Evolutionary conservation across 2,888 invertebrate species (phyloP), one percentile per base, ranked within the genome.

Genomic region (Byasa hedistus): DNA sequence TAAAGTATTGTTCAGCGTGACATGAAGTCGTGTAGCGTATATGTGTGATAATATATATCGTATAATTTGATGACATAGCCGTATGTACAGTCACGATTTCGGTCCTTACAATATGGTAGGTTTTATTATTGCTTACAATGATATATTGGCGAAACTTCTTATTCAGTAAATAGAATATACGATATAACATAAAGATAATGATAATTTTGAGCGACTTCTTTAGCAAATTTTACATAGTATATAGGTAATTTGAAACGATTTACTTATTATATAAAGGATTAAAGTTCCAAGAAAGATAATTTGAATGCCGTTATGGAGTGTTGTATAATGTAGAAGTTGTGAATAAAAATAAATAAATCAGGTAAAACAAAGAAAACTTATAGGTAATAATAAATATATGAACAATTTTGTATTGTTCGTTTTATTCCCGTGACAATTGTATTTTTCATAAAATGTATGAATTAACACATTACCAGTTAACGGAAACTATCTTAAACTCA

Each of bases 81-180:
- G 55, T 63, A 66, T 66, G 55, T 66, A 66, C 66, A 66, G 61
- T 68, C 48, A 54, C 39, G 54, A 57, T 64, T 65, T 63, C 58
- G 61, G 66, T 64, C 56, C 71, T 71, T 73, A 74, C 44, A 60
- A 65, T 69, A 72, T 68, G 69, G 69, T 69, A 69, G 59, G 55
- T 70, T 80, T 82, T 76, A 82, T 82, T 87, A 88, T 87, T 88
- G 87, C 86, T 88, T 87, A 85, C 70, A 79, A 81, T 86, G 85
- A 86, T 86, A 85, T 79, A 86, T 84, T 84, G 84, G 84, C 84
- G 79, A 80, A 75, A 80, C 76, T 74, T 77, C 83, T 84, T 86
- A 86, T 70, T 74, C 70, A 76, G 72, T 84, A 83, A 79, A 76
- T 82, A 83, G 73, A 74, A 79, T 81, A 84, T 71, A 70, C 76